Percentiles rank a stretch among this genome's conserved stretches.
These are phyloP conservation scores for Monomorium pharaonis DNA, from an alignment of 1,140 invertebrate genomes.

Conservation along the genomic window DNA sequence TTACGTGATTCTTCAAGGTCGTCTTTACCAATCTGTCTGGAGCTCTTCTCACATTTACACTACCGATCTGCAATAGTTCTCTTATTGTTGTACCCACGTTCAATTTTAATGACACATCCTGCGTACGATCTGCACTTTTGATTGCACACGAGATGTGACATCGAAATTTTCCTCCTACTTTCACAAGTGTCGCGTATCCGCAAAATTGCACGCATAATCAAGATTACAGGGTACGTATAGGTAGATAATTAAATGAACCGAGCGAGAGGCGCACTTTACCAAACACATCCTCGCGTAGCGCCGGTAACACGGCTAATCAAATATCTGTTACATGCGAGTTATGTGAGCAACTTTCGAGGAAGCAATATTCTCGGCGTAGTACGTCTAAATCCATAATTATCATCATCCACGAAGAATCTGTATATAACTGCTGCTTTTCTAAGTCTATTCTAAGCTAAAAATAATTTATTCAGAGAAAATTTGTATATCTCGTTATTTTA, in stretches of 20 bases:
- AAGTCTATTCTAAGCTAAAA: background rate
- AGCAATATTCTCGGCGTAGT: slow-evolving; percentile 30
- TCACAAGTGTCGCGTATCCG: slow-evolving; percentile 15
- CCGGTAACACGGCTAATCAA: slow-evolving; percentile 56
- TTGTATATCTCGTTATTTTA: background rate
- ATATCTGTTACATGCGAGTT: slow-evolving; percentile 59
- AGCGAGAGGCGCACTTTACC: slow-evolving; percentile 28
- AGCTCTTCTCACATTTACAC: background rate
- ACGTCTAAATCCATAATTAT: slow-evolving; percentile 1
- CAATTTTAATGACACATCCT: background rate
- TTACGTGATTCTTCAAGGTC: background rate
- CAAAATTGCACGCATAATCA: slow-evolving; percentile 12
- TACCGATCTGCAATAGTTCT: background rate
- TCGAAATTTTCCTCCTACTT: slow-evolving; percentile 28
- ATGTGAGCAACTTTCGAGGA: slow-evolving; percentile 59
- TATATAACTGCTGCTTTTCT: slow-evolving; percentile 3
- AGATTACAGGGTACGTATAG: slow-evolving; percentile 19
- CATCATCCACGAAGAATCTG: background rate
- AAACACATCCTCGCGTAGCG: slow-evolving; percentile 31
- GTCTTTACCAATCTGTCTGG: no score
- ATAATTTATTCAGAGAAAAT: slow-evolving; percentile 9
- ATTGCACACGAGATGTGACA: background rate
- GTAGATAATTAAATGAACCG: slow-evolving; percentile 49
- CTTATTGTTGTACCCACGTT: background rate
- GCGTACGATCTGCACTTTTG: background rate